Conservation (phyloP, 2,888 invertebrate genomes). For the Omphaloscelis lunosa region DNA sequence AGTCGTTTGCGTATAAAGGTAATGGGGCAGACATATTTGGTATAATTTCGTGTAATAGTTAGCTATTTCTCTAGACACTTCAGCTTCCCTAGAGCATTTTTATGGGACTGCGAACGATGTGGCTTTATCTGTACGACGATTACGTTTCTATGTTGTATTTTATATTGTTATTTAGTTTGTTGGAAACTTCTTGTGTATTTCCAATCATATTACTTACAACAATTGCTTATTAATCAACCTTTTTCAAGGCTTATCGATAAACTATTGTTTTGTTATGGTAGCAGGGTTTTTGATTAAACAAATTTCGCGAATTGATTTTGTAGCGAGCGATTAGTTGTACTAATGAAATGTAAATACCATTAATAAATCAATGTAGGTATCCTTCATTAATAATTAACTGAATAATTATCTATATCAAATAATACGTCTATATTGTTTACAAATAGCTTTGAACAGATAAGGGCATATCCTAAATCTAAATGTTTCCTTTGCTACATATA, state of each 20-base stretch:
- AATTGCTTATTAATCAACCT: neutral
- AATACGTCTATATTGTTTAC: too few species aligned
- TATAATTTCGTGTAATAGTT: slow-evolving; percentile 51
- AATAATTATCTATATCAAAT: neutral
- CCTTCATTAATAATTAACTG: neutral
- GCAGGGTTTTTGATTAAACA: neutral
- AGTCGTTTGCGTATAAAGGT: slow-evolving; percentile 54
- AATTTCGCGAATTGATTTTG: neutral
- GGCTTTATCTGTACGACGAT: slow-evolving; percentile 25
- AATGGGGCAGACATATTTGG: slow-evolving; percentile 52
- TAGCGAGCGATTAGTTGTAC: neutral
- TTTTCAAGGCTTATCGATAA: neutral
- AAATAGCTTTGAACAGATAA: too few species aligned
- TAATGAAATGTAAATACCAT: neutral
- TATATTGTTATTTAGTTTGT: neutral
- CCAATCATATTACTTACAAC: neutral
- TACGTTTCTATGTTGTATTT: slow-evolving; percentile 21
- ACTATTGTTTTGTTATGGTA: neutral
- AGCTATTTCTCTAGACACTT: slow-evolving; percentile 48
- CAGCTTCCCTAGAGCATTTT: slow-evolving; percentile 51
- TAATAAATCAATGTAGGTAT: too few species aligned
- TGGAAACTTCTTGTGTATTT: neutral
- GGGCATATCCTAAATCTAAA: neutral
- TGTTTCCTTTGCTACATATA: too few species aligned
- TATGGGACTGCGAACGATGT: slow-evolving; percentile 23